Base-by-base conservation (phyloP, 1,140 invertebrate genomes). In the Andrena cerasifolii region DNA sequence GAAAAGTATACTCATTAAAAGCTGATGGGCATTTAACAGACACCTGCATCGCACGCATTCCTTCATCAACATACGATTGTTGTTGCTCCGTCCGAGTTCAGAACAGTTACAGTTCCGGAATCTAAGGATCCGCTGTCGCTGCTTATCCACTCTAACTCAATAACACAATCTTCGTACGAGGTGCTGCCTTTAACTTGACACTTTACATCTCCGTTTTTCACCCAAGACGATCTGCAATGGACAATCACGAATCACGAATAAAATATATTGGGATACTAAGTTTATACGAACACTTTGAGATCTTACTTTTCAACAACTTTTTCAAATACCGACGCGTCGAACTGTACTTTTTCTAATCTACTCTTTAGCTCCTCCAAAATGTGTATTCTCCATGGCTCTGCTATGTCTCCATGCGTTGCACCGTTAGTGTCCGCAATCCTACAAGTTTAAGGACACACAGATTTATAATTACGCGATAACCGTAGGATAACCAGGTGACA, bases 91-190 rank as follows among this genome's bases (percentile, higher is more conserved):
- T 96, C 95, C 1, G 95, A 93, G 92, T 96, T 96, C 61, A 97
- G 94, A 68, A 97, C 94, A 36, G 96, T 96, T 26, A 97, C 91
- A 24, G 96, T 97, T 54, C 96, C 96, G 67, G 94, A 95, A 89
- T 96, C 95, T 74, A 95, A 92, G 77, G 92, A 94, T 82, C 88
- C 91, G 75, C 89, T 89, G 43, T 92, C 89, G 58, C 90, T 94
- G 61, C 94, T 95, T 61, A 96, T 94, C 95, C 97, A 97, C 92
- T 98, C 97, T 65, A 98, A 90, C 89, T 98, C 96, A 51, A 98
- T 91, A 73, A 95, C 93, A 88, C 96, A 97, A 84, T 97, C 96
- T 72, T 96, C 94, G 90, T 95, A 95, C 4, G 90, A 92, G 49
- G 92, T 93, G 80, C 92, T 94, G 33, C 93, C 91, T 88, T 94